Percentiles rank a stretch among this genome's conserved stretches.
These are phyloP conservation scores for Actinernus sp. DNA, from an alignment of 92 coral and sea anemone species.

Conservation along the genomic window DNA sequence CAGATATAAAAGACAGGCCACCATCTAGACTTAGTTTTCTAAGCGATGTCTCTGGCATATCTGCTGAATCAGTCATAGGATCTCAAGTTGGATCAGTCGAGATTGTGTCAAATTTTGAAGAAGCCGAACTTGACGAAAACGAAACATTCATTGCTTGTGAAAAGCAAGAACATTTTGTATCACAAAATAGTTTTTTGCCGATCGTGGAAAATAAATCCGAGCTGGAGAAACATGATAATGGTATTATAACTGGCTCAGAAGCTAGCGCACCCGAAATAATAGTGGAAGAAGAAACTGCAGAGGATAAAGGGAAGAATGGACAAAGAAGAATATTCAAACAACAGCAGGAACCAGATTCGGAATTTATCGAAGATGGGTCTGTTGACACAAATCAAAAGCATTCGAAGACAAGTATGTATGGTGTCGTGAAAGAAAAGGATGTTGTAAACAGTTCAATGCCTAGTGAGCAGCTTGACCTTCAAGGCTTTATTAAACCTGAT, in stretches of 20 bases:
- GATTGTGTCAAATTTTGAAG: no score
- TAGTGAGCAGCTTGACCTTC: no score
- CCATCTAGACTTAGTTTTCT: constrained; percentile 45
- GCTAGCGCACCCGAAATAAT: no score
- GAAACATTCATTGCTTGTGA: no score
- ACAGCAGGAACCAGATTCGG: neutral
- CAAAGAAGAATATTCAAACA: neutral
- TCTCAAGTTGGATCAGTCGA: constrained; percentile 22
- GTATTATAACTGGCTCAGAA: neutral
- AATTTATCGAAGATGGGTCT: neutral
- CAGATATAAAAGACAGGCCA: constrained; percentile 22
- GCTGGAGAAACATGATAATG: no score
- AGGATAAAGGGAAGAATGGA: neutral
- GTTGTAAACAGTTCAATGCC: no score
- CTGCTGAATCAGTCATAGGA: constrained; percentile 2
- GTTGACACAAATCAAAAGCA: neutral
- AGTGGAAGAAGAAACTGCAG: constrained; percentile 7
- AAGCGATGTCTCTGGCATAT: constrained; percentile 14
- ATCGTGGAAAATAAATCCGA: no score
- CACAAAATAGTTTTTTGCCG: no score
- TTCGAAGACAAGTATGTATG: constrained; percentile 1
- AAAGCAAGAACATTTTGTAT: no score
- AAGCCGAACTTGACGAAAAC: no score
- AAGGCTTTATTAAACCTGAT: no score
- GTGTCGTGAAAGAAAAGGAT: neutral